Conservation (phyloP, 1,140 invertebrate species). For the Mylabris phalerata region DNA sequence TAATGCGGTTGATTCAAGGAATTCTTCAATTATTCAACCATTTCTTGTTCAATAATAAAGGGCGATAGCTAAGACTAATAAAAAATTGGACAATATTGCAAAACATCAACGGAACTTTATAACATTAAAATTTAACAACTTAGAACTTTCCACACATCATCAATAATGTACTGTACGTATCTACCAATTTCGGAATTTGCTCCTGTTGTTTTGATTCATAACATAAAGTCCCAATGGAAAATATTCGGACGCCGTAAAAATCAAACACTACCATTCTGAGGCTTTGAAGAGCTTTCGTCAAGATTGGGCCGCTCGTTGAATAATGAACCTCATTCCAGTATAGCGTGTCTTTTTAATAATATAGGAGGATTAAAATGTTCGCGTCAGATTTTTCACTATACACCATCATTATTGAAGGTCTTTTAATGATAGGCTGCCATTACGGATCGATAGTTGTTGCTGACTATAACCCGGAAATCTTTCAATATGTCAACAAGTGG, state of each 20-base stretch:
- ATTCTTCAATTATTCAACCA: too few species aligned
- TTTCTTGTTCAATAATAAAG: slow-evolving; percentile 1
- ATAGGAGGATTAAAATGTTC: too few species aligned
- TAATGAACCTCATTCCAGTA: too few species aligned
- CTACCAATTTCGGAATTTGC: too few species aligned
- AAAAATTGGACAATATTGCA: not conserved
- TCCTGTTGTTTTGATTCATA: too few species aligned
- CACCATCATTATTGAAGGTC: too few species aligned
- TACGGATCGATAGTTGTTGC: not conserved
- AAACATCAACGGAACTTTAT: not conserved
- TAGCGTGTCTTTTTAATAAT: too few species aligned
- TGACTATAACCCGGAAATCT: not conserved
- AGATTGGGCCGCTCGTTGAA: too few species aligned
- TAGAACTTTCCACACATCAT: not conserved
- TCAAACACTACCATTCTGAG: not conserved
- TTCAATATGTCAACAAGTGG: slow-evolving; percentile 1
- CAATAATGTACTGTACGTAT: not conserved
- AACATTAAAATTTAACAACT: slow-evolving; percentile 3
- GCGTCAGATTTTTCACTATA: too few species aligned
- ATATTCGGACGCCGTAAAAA: not conserved
- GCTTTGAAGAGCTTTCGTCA: too few species aligned
- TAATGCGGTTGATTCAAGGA: too few species aligned
- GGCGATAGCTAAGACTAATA: slow-evolving; percentile 1
- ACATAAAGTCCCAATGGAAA: not conserved
- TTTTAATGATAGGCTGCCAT: too few species aligned